Base-by-base conservation (phyloP, 2,113 vertebrate genomes). In the Oxyura jamaicensis region DNA sequence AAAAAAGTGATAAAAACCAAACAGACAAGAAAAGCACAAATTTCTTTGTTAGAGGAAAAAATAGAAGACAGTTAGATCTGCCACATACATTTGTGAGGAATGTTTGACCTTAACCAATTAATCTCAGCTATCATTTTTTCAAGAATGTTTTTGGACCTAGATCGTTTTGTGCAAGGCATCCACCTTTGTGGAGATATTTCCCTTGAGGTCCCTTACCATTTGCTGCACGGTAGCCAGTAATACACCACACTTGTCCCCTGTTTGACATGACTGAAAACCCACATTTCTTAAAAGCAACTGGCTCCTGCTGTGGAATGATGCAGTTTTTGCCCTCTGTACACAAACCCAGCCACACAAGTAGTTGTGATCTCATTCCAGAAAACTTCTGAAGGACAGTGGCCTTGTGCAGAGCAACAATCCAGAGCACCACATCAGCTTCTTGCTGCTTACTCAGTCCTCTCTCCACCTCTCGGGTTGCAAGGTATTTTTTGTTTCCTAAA, bases 351-450 rank as follows among this genome's bases (percentile, higher is more conserved):
- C 95, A 96, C 94, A 96, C 96, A 96, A 42, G 1, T 91, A 93
- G 94, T 4, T 87, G 91, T 97, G 97, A 97, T 94, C 92, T 97
- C 95, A 97, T 94, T 96, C 92, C 48, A 89, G 88, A 95, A 97
- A 96, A 96, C 92, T 97, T 93, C 96, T 95, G 91, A 96, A 95
- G 91, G 92, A 96, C 93, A 96, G 76, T 0, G 1, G 92, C 81
- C 93, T 86, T 94, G n/a, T 93, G 69, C 55, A 83, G 69, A 77
- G 77, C 80, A 97, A 50, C 87, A 82, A 6, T 85, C 83, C 73
- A 0, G 25, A 95, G 75, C 46, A 92, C 55, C 39, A 91, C 12
- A 15, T 48, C 52, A 71, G 50, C 52, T 79, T 91, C 67, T 88
- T 55, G 75, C 59, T 25, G 10, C 77, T 80, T 73, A 63, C 62